These are phyloP conservation scores for Thelaira solivaga DNA, from an alignment of 2,888 invertebrate genomes.

Conservation along the genomic window DNA sequence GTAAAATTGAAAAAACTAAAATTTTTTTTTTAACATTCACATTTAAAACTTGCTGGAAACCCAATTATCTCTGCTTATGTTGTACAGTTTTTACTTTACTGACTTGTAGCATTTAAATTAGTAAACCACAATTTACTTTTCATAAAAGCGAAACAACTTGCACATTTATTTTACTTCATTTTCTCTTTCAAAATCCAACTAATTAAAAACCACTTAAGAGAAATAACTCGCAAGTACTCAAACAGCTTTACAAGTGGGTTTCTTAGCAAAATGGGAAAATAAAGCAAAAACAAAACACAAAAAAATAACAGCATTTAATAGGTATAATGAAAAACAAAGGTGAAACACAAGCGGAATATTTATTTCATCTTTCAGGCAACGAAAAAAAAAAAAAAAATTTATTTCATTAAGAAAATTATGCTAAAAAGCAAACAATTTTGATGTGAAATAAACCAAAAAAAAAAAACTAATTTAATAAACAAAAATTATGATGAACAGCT, in stretches of 20 bases:
- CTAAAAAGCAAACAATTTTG: slow-evolving; percentile 14
- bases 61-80: too few relatives aligned
- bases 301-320: too few relatives aligned
- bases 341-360: slow-evolving; percentile 5
- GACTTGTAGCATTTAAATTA: too few relatives aligned
- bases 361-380: slow-evolving; percentile 6
- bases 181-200: slow-evolving; percentile 40
- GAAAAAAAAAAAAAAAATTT: too few relatives aligned
- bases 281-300: background rate
- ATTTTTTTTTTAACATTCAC: too few relatives aligned
- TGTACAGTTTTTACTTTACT: background rate
- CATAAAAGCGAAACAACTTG: background rate
- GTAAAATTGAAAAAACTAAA: too few relatives aligned
- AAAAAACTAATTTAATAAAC: too few relatives aligned
- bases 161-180: background rate
- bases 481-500: background rate
- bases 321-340: slow-evolving; percentile 13
- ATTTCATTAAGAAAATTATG: slow-evolving; percentile 60
- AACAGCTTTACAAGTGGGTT: slow-evolving; percentile 41
- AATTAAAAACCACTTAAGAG: slow-evolving; percentile 59
- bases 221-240: slow-evolving; percentile 55
- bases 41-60: too few relatives aligned
- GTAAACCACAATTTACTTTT: slow-evolving; percentile 18
- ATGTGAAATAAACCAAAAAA: too few relatives aligned
- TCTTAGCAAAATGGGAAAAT: slow-evolving; percentile 11